A percentile compares a stretch with the other conserved stretches of the same genome.
Evolutionary conservation across 1,140 invertebrate species (phyloP).

Genomic region (Ganaspis sp.): DNA sequence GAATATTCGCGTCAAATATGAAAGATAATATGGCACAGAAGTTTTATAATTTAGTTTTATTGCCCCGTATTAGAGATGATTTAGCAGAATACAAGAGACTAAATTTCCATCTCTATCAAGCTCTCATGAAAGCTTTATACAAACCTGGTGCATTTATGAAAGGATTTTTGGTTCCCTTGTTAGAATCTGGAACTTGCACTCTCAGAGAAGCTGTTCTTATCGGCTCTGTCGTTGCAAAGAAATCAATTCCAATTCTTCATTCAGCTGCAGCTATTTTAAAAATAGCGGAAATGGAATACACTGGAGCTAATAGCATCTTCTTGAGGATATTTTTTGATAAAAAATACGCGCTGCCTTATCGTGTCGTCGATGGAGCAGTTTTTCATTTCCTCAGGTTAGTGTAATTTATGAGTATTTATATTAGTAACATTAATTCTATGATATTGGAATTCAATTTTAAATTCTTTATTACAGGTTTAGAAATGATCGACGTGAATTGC

Average conservation of each 20-base stretch:
- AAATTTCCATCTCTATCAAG: constrained; percentile 98
- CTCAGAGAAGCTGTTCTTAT: constrained; percentile 96
- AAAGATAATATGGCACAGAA: constrained; percentile 97
- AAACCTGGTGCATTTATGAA: constrained; percentile 99
- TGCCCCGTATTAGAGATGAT: constrained; percentile 96
- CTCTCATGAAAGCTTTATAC: constrained; percentile 93
- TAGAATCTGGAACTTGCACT: constrained; percentile 95
- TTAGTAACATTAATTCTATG: constrained; percentile 23
- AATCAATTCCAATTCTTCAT: constrained; percentile 97
- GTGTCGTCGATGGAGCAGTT: constrained; percentile 96
- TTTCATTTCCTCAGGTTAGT: constrained; percentile 93
- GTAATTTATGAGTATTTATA: constrained; percentile 32
- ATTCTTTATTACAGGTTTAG: constrained; percentile 83
- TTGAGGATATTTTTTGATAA: constrained; percentile 97
- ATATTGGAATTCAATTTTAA: constrained; percentile 15
- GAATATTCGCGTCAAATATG: constrained; percentile 97
- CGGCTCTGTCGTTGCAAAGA: constrained; percentile 92
- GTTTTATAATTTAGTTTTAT: constrained; percentile 95
- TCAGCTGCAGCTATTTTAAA: constrained; percentile 96
- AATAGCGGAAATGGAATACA: constrained; percentile 98
- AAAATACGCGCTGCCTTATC: constrained; percentile 97
- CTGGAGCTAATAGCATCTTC: constrained; percentile 97
- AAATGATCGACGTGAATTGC: constrained; percentile 87
- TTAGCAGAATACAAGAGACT: constrained; percentile 95
- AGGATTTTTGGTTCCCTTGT: constrained; percentile 93